Evolutionary conservation across 2,797 vertebrate genomes (phyloP).

Genomic region (Phalanger gymnotis): DNA sequence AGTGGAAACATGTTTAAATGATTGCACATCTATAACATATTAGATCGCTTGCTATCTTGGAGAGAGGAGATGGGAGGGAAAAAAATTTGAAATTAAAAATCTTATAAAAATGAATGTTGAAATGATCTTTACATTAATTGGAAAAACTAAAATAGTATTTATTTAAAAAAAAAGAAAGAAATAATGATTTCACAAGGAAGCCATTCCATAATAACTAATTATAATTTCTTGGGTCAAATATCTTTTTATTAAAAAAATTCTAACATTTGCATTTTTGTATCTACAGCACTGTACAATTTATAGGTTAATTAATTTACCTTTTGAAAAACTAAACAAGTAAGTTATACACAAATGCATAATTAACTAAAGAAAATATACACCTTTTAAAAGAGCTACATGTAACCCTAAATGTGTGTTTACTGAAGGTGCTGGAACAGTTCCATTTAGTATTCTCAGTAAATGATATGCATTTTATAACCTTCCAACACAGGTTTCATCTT

Average conservation of each 20-base stretch:
- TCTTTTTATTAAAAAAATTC: slow-evolving; percentile 18
- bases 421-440: slow-evolving; percentile 11
- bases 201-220: slow-evolving; percentile 5
- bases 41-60: not conserved
- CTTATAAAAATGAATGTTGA: not conserved
- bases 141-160: not conserved
- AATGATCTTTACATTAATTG: not conserved
- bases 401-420: slow-evolving; percentile 18
- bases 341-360: slow-evolving; percentile 5
- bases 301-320: slow-evolving; percentile 25
- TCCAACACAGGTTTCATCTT: slow-evolving; percentile 25
- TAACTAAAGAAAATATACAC: slow-evolving; percentile 15
- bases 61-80: not conserved
- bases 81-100: not conserved
- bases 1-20: not conserved
- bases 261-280: slow-evolving; percentile 10
- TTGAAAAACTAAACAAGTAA: slow-evolving; percentile 28
- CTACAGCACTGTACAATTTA: slow-evolving; percentile 20
- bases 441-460: slow-evolving; percentile 18
- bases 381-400: slow-evolving; percentile 21
- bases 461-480: slow-evolving; percentile 10
- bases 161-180: not conserved
- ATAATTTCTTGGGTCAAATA: slow-evolving; percentile 27
- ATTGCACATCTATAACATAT: not conserved
- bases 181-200: slow-evolving; percentile 15